Conservation (phyloP, 2,888 invertebrate genomes). For the Lathronympha strigana region DNA sequence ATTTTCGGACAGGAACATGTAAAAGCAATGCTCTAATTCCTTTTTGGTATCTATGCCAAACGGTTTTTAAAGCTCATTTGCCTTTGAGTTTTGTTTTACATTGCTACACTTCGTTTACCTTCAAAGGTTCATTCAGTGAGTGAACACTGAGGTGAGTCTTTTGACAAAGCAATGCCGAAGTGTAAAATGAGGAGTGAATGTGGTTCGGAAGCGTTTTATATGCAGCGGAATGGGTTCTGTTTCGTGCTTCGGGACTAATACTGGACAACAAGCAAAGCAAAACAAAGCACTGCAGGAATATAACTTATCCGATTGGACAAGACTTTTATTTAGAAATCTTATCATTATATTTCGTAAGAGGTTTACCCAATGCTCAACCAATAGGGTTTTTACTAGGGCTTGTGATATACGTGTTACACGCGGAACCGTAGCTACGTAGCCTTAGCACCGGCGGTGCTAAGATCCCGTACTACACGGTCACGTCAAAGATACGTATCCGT, state of each 20-base stretch:
- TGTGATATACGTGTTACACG: too few species aligned
- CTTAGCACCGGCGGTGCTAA: too few species aligned
- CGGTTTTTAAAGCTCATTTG: constrained; percentile 27
- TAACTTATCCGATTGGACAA: background rate
- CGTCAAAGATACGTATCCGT: too few species aligned
- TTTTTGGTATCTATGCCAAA: constrained; percentile 27
- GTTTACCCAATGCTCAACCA: too few species aligned
- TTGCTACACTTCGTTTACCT: constrained; percentile 44
- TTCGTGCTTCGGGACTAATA: background rate
- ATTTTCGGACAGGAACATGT: constrained; percentile 5
- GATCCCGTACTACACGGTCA: too few species aligned
- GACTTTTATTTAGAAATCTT: background rate
- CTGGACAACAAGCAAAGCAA: background rate
- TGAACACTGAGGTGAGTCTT: constrained; percentile 42
- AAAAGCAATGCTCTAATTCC: constrained; percentile 22
- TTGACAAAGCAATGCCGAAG: constrained; percentile 34
- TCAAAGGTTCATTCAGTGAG: constrained; percentile 43
- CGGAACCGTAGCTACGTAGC: too few species aligned
- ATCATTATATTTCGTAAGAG: too few species aligned
- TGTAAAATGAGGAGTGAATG: constrained; percentile 24
- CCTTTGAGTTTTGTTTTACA: constrained; percentile 41
- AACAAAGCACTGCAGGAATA: background rate
- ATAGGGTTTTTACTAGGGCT: too few species aligned
- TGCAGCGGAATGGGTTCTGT: background rate
- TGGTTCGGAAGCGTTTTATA: constrained; percentile 15